Evolutionary conservation across 2,797 vertebrate species (phyloP), one percentile per base, ranked within the genome.

Genomic region (Ispidina lecontei): DNA sequence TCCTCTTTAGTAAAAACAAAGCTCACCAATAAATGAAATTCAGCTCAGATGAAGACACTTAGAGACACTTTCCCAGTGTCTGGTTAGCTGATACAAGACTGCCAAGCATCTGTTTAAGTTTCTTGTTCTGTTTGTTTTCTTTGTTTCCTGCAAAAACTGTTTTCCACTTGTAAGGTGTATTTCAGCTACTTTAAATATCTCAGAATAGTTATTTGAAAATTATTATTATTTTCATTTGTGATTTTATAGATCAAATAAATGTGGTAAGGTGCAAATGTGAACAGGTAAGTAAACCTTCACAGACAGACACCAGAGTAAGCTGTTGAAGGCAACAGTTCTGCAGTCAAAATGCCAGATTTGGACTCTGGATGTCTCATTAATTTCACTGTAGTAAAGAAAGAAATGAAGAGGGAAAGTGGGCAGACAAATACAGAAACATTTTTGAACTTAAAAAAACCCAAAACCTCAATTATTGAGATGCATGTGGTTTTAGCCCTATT

Each of bases 21-120:
- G 33, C 46, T 77, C 81, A 59, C 31, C 37, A 84, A 39, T 67
- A 87, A 91, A 93, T 64, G 29, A 83, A 86, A 89, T 87, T 91
- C 56, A 78, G 18, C 44, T 94, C 69, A 63, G 47, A 64, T 63
- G 70, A 44, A 26, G 89, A 41, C 73, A 74, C 49, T 80, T 21
- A 1, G 33, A 35, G 8, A 23, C 1, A 1, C 8, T 65, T 74
- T 3, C 3, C 51, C 28, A 58, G 39, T 49, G 47, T 55, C 47
- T 39, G 35, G n/a, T 76, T 52, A 62, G 54, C 31, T 87, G 72
- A 68, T 43, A 54, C 46, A 56, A 68, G 44, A 37, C 52, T 22
- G 25, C n/a, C 15, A 87, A 88, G 68, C 11, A 7, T 63, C 51
- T 37, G 11, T 77, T 58, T 59, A 52, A 6, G 22, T 85, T 90